Evolutionary conservation across 2,888 invertebrate genomes (phyloP).

Genomic region (Caenorhabditis sulstoni): DNA sequence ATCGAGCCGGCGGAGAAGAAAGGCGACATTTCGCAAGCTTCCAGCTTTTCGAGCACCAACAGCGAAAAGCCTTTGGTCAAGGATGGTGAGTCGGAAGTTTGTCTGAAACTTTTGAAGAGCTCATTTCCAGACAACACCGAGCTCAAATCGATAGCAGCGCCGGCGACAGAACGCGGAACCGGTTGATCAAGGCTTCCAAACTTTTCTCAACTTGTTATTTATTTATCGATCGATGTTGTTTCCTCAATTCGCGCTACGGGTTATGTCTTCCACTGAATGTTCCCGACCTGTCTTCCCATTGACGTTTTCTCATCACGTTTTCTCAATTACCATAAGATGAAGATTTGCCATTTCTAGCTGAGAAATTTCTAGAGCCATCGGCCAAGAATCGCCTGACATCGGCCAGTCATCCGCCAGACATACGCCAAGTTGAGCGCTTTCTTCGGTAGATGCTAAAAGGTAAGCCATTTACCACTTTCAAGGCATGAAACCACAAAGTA

Average conservation of each 20-base stretch:
- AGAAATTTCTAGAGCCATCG: too few species aligned
- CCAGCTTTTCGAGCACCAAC: constrained; percentile 51
- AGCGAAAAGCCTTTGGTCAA: constrained; percentile 39
- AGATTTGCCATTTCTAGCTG: too few species aligned
- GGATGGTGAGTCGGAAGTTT: too few species aligned
- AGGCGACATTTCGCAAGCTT: constrained; percentile 36
- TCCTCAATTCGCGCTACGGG: constrained; percentile 19
- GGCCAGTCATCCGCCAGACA: too few species aligned
- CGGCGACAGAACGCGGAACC: constrained; percentile 19
- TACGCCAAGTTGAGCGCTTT: too few species aligned
- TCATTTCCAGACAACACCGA: constrained; percentile 32
- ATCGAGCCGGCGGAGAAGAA: constrained; percentile 2
- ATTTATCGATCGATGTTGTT: neutral
- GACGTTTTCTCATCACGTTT: neutral
- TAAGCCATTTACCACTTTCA: too few species aligned
- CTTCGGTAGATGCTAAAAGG: too few species aligned
- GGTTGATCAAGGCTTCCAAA: constrained; percentile 11
- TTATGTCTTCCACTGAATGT: constrained; percentile 25
- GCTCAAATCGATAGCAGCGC: constrained; percentile 12
- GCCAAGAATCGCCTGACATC: too few species aligned
- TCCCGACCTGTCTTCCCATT: constrained; percentile 3
- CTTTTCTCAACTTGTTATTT: constrained; percentile 1
- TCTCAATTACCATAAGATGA: too few species aligned
- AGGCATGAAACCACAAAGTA: neutral
- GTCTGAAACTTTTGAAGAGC: neutral